A percentile compares a stretch with the other conserved stretches of the same genome.
Evolutionary conservation across 2,113 vertebrate genomes (phyloP).

Genomic region (Actenoides lindsayi): DNA sequence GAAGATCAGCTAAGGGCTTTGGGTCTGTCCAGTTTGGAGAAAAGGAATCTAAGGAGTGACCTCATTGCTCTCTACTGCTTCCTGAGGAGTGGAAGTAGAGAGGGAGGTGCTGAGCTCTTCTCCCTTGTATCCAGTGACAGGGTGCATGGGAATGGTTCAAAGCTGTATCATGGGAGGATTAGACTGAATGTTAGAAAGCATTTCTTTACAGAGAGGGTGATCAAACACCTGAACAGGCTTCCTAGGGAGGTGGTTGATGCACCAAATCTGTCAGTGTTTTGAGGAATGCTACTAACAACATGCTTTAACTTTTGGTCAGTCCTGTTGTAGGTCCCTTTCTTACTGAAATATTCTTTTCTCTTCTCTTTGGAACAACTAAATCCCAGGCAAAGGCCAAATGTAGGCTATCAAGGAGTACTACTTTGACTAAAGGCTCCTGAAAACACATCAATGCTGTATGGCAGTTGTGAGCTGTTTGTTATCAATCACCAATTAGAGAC

Average conservation of each 20-base stretch:
- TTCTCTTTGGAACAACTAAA: not conserved
- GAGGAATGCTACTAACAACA: not conserved
- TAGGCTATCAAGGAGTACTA: not conserved
- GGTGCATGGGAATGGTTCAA: fast-evolving
- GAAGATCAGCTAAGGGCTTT: not conserved
- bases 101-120: not conserved
- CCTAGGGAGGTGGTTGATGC: fast-evolving
- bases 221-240: not conserved
- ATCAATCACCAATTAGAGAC: not conserved
- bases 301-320: not conserved
- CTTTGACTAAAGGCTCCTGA: not conserved
- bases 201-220: not conserved
- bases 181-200: not conserved
- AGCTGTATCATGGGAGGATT: not conserved
- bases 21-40: not conserved
- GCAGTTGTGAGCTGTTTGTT: not conserved
- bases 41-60: not conserved
- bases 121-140: not conserved
- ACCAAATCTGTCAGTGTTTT: not conserved
- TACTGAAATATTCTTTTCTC: not conserved
- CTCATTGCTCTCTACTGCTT: not conserved
- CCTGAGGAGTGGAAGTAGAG: not conserved
- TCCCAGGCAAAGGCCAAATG: not conserved
- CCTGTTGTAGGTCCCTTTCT: not conserved
- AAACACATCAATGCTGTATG: not conserved